Base-by-base conservation (phyloP, 2,113 vertebrate species). In the Furnarius figulus region DNA sequence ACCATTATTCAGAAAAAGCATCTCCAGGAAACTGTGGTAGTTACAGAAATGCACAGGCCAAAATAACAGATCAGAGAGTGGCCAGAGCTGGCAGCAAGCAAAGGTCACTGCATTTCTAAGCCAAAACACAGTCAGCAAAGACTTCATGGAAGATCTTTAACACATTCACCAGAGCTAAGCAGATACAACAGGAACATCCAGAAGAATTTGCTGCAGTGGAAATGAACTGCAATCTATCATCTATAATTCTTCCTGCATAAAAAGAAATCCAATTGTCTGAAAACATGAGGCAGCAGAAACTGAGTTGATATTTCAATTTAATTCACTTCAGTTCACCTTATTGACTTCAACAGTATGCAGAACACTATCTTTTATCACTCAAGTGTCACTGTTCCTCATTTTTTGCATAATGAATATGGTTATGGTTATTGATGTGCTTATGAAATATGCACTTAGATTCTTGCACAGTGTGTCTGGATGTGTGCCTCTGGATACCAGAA, bases 271-370 rank as follows among this genome's bases (percentile, higher is more conserved):
- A 91, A 67, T 86, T 93, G 75, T 76, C 88, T 96, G 72, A 93
- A 96, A 96, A 91, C 59, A 93, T 58, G 63, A 96, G 82, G 50
- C 75, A 94, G 90, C 71, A 85, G 62, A 77, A 95, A 62, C 28
- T 70, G 62, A 96, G 53, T 33, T 91, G 46, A 63, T 90, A 93
- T 92, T 93, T 95, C 83, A 77, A 55, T 71, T 96, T 95, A 91
- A 94, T 86, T 88, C 63, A 50, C 78, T 93, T 85, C 85, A 73
- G 42, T 53, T 89, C 87, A 63, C 55, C 72, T 92, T 88, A 86
- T 35, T 81, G 90, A 78, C 88, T 94, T 94, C 44, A 84, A 49
- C 49, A 88, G 39, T 68, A 70, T 56, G 65, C 85, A 86, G 72
- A 94, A 78, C 75, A 68, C 75, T 74, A 27, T 66, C 33, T 80